Conservation (phyloP, 2,797 vertebrate species). For the Hyperoplus immaculatus region DNA sequence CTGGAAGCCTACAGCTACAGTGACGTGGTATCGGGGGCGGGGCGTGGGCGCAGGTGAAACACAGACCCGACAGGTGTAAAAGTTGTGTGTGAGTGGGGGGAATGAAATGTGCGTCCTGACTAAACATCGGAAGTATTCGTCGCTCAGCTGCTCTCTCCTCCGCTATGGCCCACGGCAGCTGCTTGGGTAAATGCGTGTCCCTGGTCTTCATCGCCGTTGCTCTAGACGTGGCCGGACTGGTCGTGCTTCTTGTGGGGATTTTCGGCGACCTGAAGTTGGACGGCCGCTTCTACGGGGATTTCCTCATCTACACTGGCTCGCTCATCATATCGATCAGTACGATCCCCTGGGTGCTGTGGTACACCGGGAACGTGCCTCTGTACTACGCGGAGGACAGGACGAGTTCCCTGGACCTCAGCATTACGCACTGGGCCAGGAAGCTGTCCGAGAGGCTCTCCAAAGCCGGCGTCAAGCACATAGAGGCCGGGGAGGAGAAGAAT, state of each 20-base stretch:
- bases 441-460: slow-evolving; percentile 80
- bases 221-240: slow-evolving; percentile 81
- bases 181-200: slow-evolving; percentile 79
- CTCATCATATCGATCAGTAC: slow-evolving; percentile 87
- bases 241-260: slow-evolving; percentile 82
- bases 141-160: slow-evolving; percentile 39
- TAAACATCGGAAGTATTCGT: neutral
- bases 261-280: slow-evolving; percentile 80
- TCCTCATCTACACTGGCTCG: slow-evolving; percentile 87
- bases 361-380: slow-evolving; percentile 81
- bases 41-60: slow-evolving; percentile 61
- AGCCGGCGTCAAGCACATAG: slow-evolving; percentile 60
- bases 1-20: neutral
- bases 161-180: slow-evolving; percentile 71
- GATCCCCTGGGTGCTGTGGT: slow-evolving; percentile 88
- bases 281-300: slow-evolving; percentile 87
- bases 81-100: neutral
- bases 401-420: slow-evolving; percentile 56
- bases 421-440: slow-evolving; percentile 83
- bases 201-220: slow-evolving; percentile 78
- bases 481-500: slow-evolving; percentile 32
- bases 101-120: slow-evolving; percentile 48
- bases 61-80: slow-evolving; percentile 58
- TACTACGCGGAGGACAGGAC: slow-evolving; percentile 44
- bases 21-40: slow-evolving; percentile 52